These are phyloP conservation scores for Amazona vittata DNA, from an alignment of 2,113 vertebrate genomes.

Conservation along the genomic window DNA sequence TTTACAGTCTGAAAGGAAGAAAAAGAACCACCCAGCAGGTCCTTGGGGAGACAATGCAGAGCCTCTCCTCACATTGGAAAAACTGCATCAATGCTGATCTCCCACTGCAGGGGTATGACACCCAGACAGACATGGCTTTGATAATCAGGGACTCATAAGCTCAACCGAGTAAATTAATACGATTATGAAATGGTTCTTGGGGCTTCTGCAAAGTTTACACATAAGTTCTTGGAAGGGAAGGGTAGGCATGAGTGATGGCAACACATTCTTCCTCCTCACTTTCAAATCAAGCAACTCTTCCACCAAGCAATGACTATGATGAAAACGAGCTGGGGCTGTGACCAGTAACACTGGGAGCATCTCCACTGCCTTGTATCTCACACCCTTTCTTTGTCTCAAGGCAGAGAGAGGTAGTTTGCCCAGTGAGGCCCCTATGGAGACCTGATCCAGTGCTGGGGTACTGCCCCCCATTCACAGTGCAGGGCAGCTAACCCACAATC, in stretches of 20 bases:
- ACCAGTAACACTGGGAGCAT: neutral
- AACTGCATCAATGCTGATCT: neutral
- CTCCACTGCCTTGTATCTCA: neutral
- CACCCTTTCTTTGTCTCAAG: neutral
- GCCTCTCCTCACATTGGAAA: neutral
- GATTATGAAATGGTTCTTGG: neutral
- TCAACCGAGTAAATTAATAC: neutral
- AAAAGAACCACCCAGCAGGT: neutral
- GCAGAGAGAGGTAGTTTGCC: neutral
- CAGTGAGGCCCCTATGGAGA: neutral
- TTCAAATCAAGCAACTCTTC: neutral
- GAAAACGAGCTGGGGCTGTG: neutral
- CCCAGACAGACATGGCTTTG: neutral
- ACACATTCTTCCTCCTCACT: neutral
- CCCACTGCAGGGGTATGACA: neutral
- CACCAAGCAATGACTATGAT: neutral
- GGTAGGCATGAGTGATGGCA: neutral
- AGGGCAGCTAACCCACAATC: neutral
- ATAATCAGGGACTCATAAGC: neutral
- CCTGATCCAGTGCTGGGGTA: rapidly evolving
- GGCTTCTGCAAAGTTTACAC: neutral
- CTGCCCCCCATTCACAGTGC: rapidly evolving
- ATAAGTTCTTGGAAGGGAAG: neutral
- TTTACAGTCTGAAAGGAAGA: neutral
- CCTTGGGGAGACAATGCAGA: neutral